Conservation (phyloP, 2,888 invertebrate genomes). For the Lepas anatifera region DNA sequence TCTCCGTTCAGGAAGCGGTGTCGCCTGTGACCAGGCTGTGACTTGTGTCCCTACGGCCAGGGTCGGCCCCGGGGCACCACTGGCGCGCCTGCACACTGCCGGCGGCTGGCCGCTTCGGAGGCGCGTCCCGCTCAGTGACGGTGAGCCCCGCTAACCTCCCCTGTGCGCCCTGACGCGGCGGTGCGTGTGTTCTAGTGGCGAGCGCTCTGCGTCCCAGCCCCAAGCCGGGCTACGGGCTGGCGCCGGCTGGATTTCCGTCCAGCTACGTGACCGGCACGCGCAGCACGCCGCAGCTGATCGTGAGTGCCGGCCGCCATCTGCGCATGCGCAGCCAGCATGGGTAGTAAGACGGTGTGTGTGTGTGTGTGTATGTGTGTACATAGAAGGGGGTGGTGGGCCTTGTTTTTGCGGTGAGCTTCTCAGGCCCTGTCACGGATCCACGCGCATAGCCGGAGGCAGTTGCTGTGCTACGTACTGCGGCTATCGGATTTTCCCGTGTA, state of each 20-base stretch:
- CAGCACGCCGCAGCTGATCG: not conserved
- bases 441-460: too few species aligned
- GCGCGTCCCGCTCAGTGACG: not conserved
- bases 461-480: too few species aligned
- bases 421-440: too few species aligned
- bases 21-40: not conserved
- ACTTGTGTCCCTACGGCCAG: not conserved
- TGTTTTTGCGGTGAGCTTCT: too few species aligned
- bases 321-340: too few species aligned
- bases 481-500: too few species aligned
- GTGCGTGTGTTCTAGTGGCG: not conserved
- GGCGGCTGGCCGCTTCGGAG: not conserved
- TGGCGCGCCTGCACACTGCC: not conserved
- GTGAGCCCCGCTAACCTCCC: not conserved
- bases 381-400: too few species aligned
- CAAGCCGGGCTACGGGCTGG: not conserved
- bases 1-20: too few species aligned
- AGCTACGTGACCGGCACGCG: not conserved
- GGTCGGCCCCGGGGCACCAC: not conserved
- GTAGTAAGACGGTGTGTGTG: too few species aligned
- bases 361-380: too few species aligned
- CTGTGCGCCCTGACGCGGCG: not conserved
- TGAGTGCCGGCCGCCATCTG: not conserved
- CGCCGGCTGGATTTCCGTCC: not conserved
- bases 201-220: conserved; percentile 1